Conservation (phyloP, 2,113 vertebrate genomes). For the Miniopterus natalensis region DNA sequence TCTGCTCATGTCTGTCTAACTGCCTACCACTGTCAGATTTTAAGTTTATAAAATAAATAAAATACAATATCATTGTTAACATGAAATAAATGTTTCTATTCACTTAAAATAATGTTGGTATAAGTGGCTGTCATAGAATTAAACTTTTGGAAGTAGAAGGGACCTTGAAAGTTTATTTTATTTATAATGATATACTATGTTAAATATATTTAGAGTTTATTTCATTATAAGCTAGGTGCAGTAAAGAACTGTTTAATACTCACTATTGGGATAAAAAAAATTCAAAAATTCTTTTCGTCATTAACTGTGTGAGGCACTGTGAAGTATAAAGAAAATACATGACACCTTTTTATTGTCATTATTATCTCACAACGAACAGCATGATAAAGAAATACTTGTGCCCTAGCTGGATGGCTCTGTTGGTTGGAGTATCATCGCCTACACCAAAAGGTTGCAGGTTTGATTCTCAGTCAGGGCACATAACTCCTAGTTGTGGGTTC, state of each 20-base stretch:
- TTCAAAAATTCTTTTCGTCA: slow-evolving; percentile 23
- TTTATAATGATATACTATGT: background rate
- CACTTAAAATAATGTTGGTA: slow-evolving; percentile 1
- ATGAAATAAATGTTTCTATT: background rate
- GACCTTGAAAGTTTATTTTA: background rate
- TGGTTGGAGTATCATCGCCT: too few relatives aligned
- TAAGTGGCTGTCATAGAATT: background rate
- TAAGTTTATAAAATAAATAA: background rate
- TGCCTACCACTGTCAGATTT: background rate
- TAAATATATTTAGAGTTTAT: background rate
- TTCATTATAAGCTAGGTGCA: background rate
- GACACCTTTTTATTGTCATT: background rate
- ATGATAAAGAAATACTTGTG: background rate
- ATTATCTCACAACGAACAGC: background rate
- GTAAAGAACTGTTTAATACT: background rate
- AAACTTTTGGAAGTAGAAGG: background rate
- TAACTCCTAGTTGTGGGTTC: too few relatives aligned
- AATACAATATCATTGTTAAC: background rate
- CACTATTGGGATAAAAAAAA: background rate
- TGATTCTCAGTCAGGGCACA: too few relatives aligned
- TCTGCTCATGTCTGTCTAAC: too few relatives aligned
- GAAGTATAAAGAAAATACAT: background rate
- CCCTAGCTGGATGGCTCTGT: too few relatives aligned
- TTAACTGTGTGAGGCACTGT: background rate
- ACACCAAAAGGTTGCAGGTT: too few relatives aligned